Evolutionary conservation across 2,888 invertebrate genomes (phyloP), one percentile per base, ranked within the genome.

Genomic region (Muschampia plurimacula): DNA sequence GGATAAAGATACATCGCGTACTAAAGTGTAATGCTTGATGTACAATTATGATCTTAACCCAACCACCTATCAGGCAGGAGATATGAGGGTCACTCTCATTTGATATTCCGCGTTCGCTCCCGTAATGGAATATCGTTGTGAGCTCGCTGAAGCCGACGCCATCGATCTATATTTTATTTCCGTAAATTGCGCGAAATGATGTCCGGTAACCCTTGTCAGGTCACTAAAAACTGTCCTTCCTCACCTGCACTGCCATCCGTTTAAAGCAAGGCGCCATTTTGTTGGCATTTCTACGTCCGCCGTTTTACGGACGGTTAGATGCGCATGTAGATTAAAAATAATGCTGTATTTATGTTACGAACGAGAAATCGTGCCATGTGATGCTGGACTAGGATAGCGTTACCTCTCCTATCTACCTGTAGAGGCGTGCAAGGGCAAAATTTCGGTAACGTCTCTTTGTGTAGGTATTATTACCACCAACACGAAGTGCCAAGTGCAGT

Each of bases 111-210:
- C 83, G 84, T 79, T 84, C 87, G 82, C 84, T 84, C 84, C 77
- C 83, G 83, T 92, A 93, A 93, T 93, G 93, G 93, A 92, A 93
- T 91, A 92, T 88, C 89, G 91, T 79, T 92, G 93, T 91, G 92
- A 87, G 81, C 82, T 80, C 84, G 66, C 60, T 66, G 82, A 80
- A 82, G 84, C 83, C 76, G 78, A 77, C 77, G 84, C 82, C 86
- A 89, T 92, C 88, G 87, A 90, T 90, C 86, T 88, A 88, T 91
- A 90, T 90, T 91, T 92, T 92, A 92, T 91, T 90, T 89, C 86
- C 84, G 89, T 85, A 91, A 92, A 92, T 90, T 89, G 88, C 86
- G 83, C 84, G 84, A 86, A 89, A 89, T 89, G 88, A 88, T 87
- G 86, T 80, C 84, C 85, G 80, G 84, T 82, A 82, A 90, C 90